Base-by-base conservation (phyloP, 1,140 invertebrate genomes). In the Drosophila virilis region DNA sequence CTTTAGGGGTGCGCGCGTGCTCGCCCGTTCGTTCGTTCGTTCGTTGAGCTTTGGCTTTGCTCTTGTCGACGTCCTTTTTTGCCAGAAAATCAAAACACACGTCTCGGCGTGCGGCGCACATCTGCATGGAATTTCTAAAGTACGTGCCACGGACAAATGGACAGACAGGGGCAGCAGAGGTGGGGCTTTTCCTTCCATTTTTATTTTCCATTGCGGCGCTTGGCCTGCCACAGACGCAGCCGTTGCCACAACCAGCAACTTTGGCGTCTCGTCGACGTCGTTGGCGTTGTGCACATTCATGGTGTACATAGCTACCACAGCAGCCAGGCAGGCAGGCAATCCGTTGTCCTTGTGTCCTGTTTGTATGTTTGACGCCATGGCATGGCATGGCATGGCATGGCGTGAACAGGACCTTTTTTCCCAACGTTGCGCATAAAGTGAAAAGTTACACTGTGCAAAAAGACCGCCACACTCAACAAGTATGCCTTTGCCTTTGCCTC, bases 61-160 rank as follows among this genome's bases (percentile, higher is more conserved):
- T 57, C n/a, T 10, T 32, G n/a, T 35, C 13, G 40, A 64, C 45
- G 42, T 78, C 55, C 40, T 80, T 84, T 72, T 76, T 86, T 71
- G 68, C 80, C 74, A 78, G 85, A 89, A 89, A 89, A 89, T 89
- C 84, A 89, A 89, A 89, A 89, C 84, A 89, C 84, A 89, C 84
- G 85, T 89, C 84, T 89, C 84, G 84, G 84, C 84, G 84, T 88
- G 84, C 74, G 84, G 84, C 84, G 84, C 84, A 89, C 84, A 88
- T 89, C 84, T 88, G 84, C 84, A 88, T 88, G 80, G 83, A 88
- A 88, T 88, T 90, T 89, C 84, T 84, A 90, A 89, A 90, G 84
- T 90, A 89, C 84, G 84, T 89, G 85, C 84, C 85, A 84, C 45
- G 80, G 74, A 85, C 77, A 66, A 48, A 40, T 22, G 69, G 62